These are phyloP conservation scores for Rhinopomastus cyanomelas DNA, from an alignment of 2,113 vertebrate genomes.

Conservation along the genomic window DNA sequence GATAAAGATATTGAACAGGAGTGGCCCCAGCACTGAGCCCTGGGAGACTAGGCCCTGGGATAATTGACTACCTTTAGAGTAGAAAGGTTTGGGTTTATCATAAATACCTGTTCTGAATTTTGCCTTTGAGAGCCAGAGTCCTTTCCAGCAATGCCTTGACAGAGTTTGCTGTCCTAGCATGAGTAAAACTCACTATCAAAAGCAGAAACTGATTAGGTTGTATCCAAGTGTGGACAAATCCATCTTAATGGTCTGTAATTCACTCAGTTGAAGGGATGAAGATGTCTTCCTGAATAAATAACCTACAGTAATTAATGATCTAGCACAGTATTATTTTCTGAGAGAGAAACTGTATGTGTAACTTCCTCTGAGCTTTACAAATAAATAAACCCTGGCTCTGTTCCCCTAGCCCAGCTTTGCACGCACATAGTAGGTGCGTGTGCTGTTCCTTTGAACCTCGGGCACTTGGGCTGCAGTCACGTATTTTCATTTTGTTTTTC, in stretches of 20 bases:
- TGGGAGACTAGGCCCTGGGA: no score
- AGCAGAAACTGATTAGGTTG: background rate
- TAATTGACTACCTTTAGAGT: background rate
- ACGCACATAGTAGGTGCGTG: rapidly evolving
- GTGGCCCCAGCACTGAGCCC: no score
- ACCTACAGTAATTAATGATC: background rate
- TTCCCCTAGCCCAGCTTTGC: background rate
- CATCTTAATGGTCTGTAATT: background rate
- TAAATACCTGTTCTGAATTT: background rate
- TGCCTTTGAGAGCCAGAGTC: background rate
- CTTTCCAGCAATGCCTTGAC: background rate
- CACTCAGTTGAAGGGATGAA: background rate
- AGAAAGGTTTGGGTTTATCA: background rate
- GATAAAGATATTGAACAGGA: no score
- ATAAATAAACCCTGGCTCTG: background rate
- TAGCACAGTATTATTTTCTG: background rate
- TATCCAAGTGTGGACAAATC: background rate
- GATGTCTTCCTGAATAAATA: background rate
- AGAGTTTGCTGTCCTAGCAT: background rate
- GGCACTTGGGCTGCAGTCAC: background rate
- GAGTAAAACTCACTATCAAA: background rate
- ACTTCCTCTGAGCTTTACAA: background rate
- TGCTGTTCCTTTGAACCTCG: background rate
- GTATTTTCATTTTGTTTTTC: background rate
- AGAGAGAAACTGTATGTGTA: background rate